These are phyloP conservation scores for Perdix hodgsoniae DNA, from an alignment of 2,797 vertebrate species.

Conservation along the genomic window DNA sequence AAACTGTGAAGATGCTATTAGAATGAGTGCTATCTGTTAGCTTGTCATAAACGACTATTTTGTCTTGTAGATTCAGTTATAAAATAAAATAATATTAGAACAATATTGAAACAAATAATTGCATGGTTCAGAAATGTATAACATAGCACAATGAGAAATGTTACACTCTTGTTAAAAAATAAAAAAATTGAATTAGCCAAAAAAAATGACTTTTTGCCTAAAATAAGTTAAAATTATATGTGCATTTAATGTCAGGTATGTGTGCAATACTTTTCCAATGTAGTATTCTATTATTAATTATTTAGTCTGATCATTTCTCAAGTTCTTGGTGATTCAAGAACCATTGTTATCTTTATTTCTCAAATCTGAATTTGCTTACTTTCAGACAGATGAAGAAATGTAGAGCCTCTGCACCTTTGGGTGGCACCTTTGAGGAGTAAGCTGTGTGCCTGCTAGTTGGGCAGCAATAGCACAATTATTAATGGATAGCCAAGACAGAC, in stretches of 20 bases:
- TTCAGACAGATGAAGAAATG: rapidly evolving
- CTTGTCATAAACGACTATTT: slow-evolving; percentile 13
- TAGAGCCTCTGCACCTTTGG: not conserved
- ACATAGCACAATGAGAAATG: not conserved
- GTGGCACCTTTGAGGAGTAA: not conserved
- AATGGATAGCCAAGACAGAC: not conserved
- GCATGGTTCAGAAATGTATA: not conserved
- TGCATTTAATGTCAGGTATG: not conserved
- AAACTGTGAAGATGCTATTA: slow-evolving; percentile 6
- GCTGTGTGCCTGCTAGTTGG: too few relatives aligned
- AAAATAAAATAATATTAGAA: not conserved
- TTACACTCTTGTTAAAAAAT: not conserved
- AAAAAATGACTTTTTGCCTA: not conserved
- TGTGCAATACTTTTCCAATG: not conserved
- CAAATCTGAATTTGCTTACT: not conserved
- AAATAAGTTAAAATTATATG: not conserved
- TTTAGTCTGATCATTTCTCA: not conserved
- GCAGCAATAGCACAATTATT: not conserved
- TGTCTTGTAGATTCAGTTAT: slow-evolving; percentile 8
- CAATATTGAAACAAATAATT: not conserved
- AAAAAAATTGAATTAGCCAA: not conserved
- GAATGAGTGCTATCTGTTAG: slow-evolving; percentile 20
- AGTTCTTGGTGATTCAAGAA: not conserved
- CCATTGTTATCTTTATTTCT: not conserved
- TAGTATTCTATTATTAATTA: not conserved